A percentile compares a stretch with the other conserved stretches of the same genome.
These are phyloP conservation scores for Petrolisthes cinctipes DNA, from an alignment of 2,888 invertebrate species.

Conservation along the genomic window DNA sequence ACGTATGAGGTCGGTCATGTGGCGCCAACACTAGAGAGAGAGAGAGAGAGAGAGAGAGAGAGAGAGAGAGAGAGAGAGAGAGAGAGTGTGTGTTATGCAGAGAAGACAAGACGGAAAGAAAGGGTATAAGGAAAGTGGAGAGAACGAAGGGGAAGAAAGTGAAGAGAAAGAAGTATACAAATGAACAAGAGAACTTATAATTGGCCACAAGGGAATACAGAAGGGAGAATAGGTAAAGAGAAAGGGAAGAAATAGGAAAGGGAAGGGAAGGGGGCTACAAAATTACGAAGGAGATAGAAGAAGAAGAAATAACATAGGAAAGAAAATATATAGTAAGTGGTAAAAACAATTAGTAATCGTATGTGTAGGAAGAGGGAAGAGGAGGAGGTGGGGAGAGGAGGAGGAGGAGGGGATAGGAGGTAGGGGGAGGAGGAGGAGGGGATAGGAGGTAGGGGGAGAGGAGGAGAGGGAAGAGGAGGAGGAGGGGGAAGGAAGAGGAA, in stretches of 20 bases:
- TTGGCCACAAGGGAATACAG: too few relatives aligned
- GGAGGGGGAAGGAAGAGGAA: background rate
- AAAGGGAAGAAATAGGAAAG: background rate
- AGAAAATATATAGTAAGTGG: too few relatives aligned
- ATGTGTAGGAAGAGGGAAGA: conserved; percentile 1
- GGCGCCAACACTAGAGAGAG: background rate
- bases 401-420: background rate
- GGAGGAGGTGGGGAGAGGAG: background rate
- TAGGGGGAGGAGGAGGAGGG: background rate
- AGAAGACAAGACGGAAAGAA: background rate
- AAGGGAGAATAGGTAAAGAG: background rate
- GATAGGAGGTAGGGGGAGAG: background rate
- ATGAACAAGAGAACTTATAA: too few relatives aligned
- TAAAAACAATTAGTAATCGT: too few relatives aligned
- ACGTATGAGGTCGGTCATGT: background rate
- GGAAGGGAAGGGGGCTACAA: background rate
- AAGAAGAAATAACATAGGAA: too few relatives aligned
- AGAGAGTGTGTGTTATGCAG: too few relatives aligned
- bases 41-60: background rate
- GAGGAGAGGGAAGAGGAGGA: background rate
- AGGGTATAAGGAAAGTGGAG: too few relatives aligned
- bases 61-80: conserved; percentile 4
- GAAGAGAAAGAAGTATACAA: too few relatives aligned
- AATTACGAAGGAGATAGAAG: background rate
- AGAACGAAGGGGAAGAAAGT: too few relatives aligned